Conservation (phyloP, 2,113 vertebrate genomes). For the Neotoma lepida region DNA sequence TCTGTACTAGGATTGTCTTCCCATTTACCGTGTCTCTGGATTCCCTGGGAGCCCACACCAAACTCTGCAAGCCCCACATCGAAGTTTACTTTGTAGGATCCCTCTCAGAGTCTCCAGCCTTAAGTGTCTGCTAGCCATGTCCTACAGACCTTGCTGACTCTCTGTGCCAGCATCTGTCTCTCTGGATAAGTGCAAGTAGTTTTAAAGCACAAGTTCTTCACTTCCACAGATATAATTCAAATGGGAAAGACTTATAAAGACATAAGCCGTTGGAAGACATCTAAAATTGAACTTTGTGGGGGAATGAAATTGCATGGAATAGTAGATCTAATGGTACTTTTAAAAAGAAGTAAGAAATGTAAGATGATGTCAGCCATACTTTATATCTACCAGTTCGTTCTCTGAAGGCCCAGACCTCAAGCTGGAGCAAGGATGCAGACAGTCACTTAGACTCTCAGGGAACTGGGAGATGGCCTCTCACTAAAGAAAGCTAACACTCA, state of each 20-base stretch:
- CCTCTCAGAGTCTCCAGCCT: background rate
- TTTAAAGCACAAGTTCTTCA: conserved; percentile 47
- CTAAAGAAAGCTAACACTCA: background rate
- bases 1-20: background rate
- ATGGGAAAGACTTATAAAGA: conserved; percentile 52
- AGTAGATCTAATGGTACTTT: background rate
- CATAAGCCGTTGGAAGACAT: conserved; percentile 33
- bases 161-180: background rate
- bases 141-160: background rate
- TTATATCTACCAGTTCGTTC: background rate
- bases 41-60: background rate
- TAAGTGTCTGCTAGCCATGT: background rate
- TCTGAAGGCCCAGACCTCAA: background rate
- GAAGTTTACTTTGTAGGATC: background rate
- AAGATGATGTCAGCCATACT: background rate
- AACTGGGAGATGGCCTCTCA: background rate
- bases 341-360: conserved; percentile 16
- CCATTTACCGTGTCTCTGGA: background rate
- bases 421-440: background rate
- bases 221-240: conserved; percentile 44
- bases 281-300: conserved; percentile 3
- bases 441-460: background rate
- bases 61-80: background rate
- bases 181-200: background rate
- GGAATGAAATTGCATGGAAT: conserved; percentile 25